phyloP scores from a whole-genome alignment of 2,113 vertebrate genomes.

The Falco punctatus region DNA sequence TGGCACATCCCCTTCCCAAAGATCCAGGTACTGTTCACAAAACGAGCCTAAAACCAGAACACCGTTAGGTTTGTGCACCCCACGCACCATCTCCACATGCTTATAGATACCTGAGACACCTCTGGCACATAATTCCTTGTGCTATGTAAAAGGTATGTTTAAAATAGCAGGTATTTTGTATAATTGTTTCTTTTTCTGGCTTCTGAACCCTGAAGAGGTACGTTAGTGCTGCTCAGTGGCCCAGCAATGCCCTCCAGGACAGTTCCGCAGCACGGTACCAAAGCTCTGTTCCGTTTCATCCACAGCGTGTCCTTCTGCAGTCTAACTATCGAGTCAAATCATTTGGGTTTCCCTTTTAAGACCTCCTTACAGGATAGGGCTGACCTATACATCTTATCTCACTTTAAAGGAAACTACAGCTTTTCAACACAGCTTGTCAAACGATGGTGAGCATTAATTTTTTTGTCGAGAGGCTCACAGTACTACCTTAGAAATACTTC shows the following conservation, averaged over 20 bases:
- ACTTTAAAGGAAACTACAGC: not conserved
- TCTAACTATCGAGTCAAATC: not conserved
- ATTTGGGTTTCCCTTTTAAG: not conserved
- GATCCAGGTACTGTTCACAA: conserved; percentile 93
- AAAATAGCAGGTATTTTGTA: not conserved
- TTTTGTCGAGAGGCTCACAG: not conserved
- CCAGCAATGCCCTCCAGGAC: not conserved
- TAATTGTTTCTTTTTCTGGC: not conserved
- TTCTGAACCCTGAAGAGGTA: not conserved
- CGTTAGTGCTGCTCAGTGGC: not conserved
- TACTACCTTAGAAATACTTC: not conserved
- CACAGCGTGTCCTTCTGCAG: not conserved
- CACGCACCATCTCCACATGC: not conserved
- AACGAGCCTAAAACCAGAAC: conserved; percentile 81
- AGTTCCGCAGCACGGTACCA: accelerated
- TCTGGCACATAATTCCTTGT: not conserved
- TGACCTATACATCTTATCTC: not conserved
- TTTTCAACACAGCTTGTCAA: not conserved
- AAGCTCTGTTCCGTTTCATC: not conserved
- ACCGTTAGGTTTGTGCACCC: not conserved
- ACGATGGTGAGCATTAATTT: not conserved
- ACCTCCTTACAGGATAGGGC: not conserved
- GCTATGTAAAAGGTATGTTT: not conserved
- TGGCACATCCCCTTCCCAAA: conserved; percentile 95
- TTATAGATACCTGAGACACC: not conserved